These are phyloP conservation scores for Solen grandis DNA, from an alignment of 1,140 invertebrate species.

Conservation along the genomic window DNA sequence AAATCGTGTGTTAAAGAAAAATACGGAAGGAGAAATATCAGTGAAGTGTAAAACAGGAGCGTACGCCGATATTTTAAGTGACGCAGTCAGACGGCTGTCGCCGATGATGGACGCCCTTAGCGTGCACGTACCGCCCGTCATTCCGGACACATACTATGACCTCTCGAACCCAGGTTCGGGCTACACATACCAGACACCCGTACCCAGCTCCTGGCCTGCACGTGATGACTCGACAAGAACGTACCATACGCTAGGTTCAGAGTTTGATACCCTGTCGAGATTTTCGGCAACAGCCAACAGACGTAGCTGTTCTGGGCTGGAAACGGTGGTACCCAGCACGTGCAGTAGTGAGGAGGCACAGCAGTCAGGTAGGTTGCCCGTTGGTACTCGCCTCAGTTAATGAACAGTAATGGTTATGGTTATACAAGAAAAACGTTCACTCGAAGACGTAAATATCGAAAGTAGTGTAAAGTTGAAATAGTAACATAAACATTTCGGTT, in stretches of 20 bases:
- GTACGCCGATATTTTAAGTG: background rate
- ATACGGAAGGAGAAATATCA: too few species aligned
- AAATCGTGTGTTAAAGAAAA: too few species aligned
- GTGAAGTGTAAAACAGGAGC: too few species aligned
- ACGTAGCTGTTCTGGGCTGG: slow-evolving; percentile 6
- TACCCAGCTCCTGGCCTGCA: slow-evolving; percentile 13
- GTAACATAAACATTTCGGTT: too few species aligned
- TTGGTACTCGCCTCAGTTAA: too few species aligned
- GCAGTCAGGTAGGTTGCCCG: too few species aligned
- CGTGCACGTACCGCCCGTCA: slow-evolving; percentile 23
- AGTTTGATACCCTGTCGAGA: slow-evolving; percentile 20
- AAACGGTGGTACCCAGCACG: background rate
- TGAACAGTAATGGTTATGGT: too few species aligned
- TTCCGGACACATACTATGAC: slow-evolving; percentile 52
- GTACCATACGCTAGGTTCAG: background rate
- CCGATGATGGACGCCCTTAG: slow-evolving; percentile 39
- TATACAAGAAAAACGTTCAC: too few species aligned
- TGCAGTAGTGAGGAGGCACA: too few species aligned
- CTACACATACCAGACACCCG: slow-evolving; percentile 10
- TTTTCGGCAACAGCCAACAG: background rate
- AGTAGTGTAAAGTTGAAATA: too few species aligned
- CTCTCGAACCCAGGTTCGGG: slow-evolving; percentile 19
- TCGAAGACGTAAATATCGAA: too few species aligned
- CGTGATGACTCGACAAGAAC: slow-evolving; percentile 11
- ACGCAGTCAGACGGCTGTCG: background rate